These are phyloP conservation scores for Discoglossus pictus DNA, from an alignment of 2,797 vertebrate genomes.

Conservation along the genomic window DNA sequence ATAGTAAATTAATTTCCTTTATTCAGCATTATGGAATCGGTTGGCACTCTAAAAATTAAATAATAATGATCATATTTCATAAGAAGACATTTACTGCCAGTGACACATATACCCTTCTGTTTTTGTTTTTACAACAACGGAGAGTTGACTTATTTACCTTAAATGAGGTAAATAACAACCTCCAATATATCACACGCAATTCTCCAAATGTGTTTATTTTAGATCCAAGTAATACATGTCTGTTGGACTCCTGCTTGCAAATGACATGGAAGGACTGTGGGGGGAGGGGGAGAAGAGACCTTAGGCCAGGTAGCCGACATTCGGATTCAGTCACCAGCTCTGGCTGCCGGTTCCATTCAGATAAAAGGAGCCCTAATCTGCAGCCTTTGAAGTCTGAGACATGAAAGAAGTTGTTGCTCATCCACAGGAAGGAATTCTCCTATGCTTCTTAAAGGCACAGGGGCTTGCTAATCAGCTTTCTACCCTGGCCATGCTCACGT, in stretches of 20 bases:
- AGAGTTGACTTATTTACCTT: no score
- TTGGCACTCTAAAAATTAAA: no score
- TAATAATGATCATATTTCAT: no score
- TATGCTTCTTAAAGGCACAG: slow-evolving; percentile 62
- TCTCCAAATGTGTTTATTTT: no score
- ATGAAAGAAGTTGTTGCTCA: slow-evolving; percentile 65
- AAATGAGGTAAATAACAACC: no score
- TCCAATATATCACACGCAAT: no score
- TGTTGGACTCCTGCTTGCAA: not conserved
- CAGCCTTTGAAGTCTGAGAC: slow-evolving; percentile 68
- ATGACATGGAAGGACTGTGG: slow-evolving; percentile 13
- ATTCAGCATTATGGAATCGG: no score
- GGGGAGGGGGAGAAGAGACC: slow-evolving; percentile 26
- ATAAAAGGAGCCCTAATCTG: slow-evolving; percentile 67
- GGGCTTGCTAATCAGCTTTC: slow-evolving; percentile 50
- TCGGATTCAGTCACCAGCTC: slow-evolving; percentile 41
- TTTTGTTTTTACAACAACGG: no score
- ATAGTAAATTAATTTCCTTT: no score
- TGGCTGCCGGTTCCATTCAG: slow-evolving; percentile 65
- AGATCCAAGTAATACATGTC: no score
- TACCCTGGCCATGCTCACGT: slow-evolving; percentile 3
- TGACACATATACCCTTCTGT: no score
- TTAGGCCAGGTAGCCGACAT: slow-evolving; percentile 46
- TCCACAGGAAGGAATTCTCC: slow-evolving; percentile 54
- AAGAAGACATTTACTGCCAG: no score